These are phyloP conservation scores for Anorthoa munda DNA, from an alignment of 2,888 invertebrate genomes.

Conservation along the genomic window DNA sequence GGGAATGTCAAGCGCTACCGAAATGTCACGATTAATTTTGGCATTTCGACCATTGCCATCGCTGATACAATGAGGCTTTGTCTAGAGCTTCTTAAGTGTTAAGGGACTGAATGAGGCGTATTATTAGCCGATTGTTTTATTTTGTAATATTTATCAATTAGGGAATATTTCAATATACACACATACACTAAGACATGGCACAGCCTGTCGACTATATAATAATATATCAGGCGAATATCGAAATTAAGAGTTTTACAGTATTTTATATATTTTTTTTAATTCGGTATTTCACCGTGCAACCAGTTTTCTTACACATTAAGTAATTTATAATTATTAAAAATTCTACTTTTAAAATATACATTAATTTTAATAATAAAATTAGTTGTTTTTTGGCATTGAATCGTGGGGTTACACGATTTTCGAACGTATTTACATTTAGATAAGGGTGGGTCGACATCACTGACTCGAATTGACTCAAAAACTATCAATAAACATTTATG, in stretches of 20 bases:
- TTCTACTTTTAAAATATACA: conserved; percentile 75
- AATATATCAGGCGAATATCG: conserved; percentile 66
- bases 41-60: too few species aligned
- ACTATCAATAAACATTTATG: conserved; percentile 56
- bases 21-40: too few species aligned
- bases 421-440: conserved; percentile 77
- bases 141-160: conserved; percentile 69
- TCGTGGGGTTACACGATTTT: conserved; percentile 74
- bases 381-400: conserved; percentile 82
- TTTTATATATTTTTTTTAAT: conserved; percentile 63
- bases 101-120: conserved; percentile 57
- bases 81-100: too few species aligned
- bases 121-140: conserved; percentile 60
- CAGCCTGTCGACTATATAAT: conserved; percentile 75
- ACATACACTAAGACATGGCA: conserved; percentile 82
- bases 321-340: conserved; percentile 70
- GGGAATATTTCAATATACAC: conserved; percentile 74
- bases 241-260: conserved; percentile 60
- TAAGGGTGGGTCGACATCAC: conserved; percentile 73
- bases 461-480: conserved; percentile 68
- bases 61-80: too few species aligned
- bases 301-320: conserved; percentile 72
- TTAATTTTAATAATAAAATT: conserved; percentile 74
- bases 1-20: too few species aligned
- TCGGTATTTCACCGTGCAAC: conserved; percentile 89